Percentiles rank a stretch among this genome's conserved stretches.
These are phyloP conservation scores for Tetramorium simillimum DNA, from an alignment of 1,140 invertebrate genomes.

Conservation along the genomic window DNA sequence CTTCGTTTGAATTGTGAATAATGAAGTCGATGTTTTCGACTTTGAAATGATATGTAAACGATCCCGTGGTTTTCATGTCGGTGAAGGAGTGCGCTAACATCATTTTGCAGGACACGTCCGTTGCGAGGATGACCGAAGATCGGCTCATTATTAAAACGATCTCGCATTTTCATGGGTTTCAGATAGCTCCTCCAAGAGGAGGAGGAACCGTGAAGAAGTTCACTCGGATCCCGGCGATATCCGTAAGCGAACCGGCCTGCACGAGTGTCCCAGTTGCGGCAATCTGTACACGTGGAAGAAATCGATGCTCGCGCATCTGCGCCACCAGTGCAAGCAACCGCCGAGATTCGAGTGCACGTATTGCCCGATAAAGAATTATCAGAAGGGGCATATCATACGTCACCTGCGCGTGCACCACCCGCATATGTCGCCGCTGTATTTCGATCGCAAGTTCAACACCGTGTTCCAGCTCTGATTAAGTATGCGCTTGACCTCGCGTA, in stretches of 20 bases:
- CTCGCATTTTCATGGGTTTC: constrained; percentile 45
- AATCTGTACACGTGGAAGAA: constrained; percentile 86
- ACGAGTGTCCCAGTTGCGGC: constrained; percentile 86
- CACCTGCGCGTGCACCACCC: constrained; percentile 71
- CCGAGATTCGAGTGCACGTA: constrained; percentile 85
- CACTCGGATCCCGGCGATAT: background rate
- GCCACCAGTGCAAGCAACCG: constrained; percentile 85
- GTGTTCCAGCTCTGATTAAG: constrained; percentile 42
- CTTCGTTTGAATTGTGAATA: background rate
- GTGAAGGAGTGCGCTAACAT: background rate
- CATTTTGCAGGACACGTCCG: background rate
- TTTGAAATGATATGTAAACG: background rate
- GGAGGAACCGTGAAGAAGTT: background rate
- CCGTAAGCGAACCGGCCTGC: constrained; percentile 51
- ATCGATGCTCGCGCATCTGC: constrained; percentile 86
- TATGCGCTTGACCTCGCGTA: background rate
- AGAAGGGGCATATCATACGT: constrained; percentile 71
- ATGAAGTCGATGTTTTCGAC: background rate
- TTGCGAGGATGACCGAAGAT: background rate
- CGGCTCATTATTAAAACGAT: constrained; percentile 21
- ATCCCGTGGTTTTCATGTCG: background rate
- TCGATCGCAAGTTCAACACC: constrained; percentile 59
- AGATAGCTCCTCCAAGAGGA: constrained; percentile 18
- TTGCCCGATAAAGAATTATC: constrained; percentile 76
- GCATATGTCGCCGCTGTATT: constrained; percentile 52